These are phyloP conservation scores for Bombyx mori DNA, from an alignment of 1,140 invertebrate genomes.

Conservation along the genomic window ASM3026992v2 NC_085116.1:8933501-8934000, in stretches of 20 bases:
- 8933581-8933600: conserved; percentile 90
- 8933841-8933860: conserved; percentile 75
- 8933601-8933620: conserved; percentile 91
- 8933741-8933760: conserved; percentile 74
- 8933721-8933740: conserved; percentile 90
- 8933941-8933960: conserved; percentile 80
- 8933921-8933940: conserved; percentile 90
- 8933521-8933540: conserved; percentile 90
- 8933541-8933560: conserved; percentile 90
- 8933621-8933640: conserved; percentile 91
- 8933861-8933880: conserved; percentile 81
- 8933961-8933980: conserved; percentile 75
- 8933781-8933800: conserved; percentile 80
- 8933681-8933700: conserved; percentile 84
- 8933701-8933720: conserved; percentile 84
- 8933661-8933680: conserved; percentile 91
- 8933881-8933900: conserved; percentile 84
- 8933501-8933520: conserved; percentile 95
- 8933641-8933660: conserved; percentile 85
- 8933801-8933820: conserved; percentile 89
- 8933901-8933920: conserved; percentile 91
- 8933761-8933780: conserved; percentile 69
- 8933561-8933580: conserved; percentile 98
- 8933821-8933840: conserved; percentile 78
- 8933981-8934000: conserved; percentile 75